These are phyloP conservation scores for Abrostola tripartita DNA, from an alignment of 2,888 invertebrate genomes.

Conservation along the genomic window DNA sequence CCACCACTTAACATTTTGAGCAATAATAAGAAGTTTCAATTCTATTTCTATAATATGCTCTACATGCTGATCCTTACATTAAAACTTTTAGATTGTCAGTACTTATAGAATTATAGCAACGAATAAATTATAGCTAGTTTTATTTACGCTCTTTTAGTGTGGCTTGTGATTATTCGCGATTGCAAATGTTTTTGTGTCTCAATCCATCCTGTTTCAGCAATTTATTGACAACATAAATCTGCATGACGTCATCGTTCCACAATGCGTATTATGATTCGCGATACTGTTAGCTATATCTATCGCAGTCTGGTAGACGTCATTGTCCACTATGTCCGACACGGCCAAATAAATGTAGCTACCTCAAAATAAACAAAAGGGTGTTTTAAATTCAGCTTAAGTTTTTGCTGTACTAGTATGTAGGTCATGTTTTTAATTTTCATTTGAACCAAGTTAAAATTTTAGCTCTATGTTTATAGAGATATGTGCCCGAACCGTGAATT, in stretches of 20 bases:
- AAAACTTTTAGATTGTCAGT: no score
- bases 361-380: neutral
- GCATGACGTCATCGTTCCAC: conserved; percentile 12
- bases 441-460: no score
- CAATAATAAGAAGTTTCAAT: no score
- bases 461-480: no score
- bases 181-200: neutral
- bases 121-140: no score
- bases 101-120: no score
- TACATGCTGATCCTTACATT: no score
- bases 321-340: conserved; percentile 6
- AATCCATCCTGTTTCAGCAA: neutral
- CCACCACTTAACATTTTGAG: no score
- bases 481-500: no score
- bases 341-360: neutral
- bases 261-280: conserved; percentile 6
- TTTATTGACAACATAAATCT: conserved; percentile 5
- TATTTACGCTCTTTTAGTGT: no score
- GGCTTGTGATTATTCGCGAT: neutral
- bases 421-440: no score
- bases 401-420: neutral
- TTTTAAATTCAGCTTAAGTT: neutral
- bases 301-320: neutral
- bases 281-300: conserved; percentile 5
- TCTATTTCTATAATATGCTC: no score